Evolutionary conservation across 2,113 vertebrate species (phyloP), one percentile per base, ranked within the genome.

Genomic region (Saccopteryx leptura): DNA sequence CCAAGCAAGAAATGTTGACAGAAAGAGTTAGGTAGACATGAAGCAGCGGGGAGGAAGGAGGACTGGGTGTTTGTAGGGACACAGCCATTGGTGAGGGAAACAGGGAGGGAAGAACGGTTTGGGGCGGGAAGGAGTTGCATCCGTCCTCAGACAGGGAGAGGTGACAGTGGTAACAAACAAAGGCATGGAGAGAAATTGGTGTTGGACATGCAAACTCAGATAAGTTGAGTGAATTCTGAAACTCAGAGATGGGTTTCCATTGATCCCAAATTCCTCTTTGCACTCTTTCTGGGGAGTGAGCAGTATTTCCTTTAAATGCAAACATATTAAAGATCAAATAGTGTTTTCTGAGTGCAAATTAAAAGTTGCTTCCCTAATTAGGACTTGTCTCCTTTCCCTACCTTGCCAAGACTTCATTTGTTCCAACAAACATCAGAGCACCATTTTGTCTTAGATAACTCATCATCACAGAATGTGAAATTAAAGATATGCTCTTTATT

Each of bases 401-500:
- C 94, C 94, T 98, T 63, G 63, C 91, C 93, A 93, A 91, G 46
- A 90, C 23, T 90, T 96, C 61, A 13, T 93, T 98, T 91, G 63
- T 79, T 96, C 95, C 96, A 68, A 66, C 86, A 92, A 87, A 91
- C 88, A 94, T 94, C 90, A 56, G 75, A 95, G 68, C 78, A 21
- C 95, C 71, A 84, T 91, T 95, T 97, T 80, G 93, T 89, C 96
- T 98, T 97, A 96, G 93, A 95, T 97, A 97, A 97, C 93, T 96
- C 97, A 96, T 98, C 94, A 94, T 96, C 97, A 91, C 58, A 95
- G 91, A 98, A 97, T 93, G 88, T 96, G 95, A 97, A 98, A 98
- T 98, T 98, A 98, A 98, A 97, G 95, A 86, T 97, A 83, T 98
- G 68, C 78, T 97, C 98, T 98, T 97, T 97, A 94, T 98, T 98